Conservation (phyloP, 2,797 vertebrate species). For the Sphenopsis melanotis region DNA sequence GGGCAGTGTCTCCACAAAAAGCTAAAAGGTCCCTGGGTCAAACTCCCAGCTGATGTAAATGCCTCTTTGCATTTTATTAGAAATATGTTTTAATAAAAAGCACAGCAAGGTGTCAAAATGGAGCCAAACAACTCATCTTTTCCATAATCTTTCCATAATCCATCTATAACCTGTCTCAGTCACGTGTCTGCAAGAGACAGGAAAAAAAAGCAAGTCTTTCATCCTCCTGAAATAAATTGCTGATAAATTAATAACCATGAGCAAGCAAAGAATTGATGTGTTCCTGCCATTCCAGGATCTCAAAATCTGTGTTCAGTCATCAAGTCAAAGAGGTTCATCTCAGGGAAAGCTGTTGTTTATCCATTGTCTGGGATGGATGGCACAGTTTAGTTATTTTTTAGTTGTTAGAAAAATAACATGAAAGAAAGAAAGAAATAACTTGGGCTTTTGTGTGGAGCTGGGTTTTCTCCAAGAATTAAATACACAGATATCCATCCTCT, state of each 20-base stretch:
- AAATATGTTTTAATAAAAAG: constrained; percentile 40
- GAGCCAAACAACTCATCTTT: background rate
- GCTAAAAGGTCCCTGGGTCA: constrained; percentile 60
- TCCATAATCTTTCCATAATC: background rate
- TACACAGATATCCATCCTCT: background rate
- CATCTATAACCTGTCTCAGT: background rate
- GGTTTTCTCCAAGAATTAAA: background rate
- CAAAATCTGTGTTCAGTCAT: background rate
- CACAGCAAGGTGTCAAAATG: background rate
- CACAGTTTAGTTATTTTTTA: background rate
- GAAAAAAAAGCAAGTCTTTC: background rate
- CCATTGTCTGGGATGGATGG: background rate
- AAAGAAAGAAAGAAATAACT: background rate
- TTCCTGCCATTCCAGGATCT: background rate
- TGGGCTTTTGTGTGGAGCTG: background rate
- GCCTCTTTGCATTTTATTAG: constrained; percentile 64
- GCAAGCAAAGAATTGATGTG: background rate
- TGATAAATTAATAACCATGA: background rate
- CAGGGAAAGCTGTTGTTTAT: background rate
- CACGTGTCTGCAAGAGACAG: background rate
- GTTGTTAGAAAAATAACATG: background rate
- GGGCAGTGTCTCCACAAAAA: constrained; percentile 50
- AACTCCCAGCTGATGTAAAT: constrained; percentile 58
- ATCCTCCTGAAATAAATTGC: background rate
- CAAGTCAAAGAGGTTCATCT: background rate